Evolutionary conservation across 2,888 invertebrate genomes (phyloP).

Genomic region (Tineola bisselliella): DNA sequence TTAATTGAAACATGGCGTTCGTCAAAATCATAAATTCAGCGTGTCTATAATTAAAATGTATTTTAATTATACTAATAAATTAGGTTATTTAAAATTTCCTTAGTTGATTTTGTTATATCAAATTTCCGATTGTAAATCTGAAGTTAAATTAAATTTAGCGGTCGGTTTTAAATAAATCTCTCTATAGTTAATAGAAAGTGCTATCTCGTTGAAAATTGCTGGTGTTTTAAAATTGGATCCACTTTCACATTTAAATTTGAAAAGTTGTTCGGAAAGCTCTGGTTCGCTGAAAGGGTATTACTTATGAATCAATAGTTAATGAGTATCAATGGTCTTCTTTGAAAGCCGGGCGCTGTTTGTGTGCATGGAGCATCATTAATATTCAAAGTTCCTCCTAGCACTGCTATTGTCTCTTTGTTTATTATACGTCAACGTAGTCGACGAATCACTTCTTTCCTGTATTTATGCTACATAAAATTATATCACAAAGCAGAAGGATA

Average conservation of each 20-base stretch:
- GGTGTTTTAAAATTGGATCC: conserved; percentile 36
- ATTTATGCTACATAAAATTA: neutral
- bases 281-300: conserved; percentile 57
- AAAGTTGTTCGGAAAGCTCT: conserved; percentile 45
- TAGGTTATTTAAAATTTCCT: neutral
- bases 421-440: conserved; percentile 30
- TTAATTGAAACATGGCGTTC: too few species aligned
- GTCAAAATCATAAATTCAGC: too few species aligned
- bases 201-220: conserved; percentile 12
- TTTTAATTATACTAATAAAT: neutral
- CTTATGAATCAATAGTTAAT: conserved; percentile 68
- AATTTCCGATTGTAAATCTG: conserved; percentile 1
- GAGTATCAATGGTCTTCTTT: conserved; percentile 62
- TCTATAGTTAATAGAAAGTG: conserved; percentile 3
- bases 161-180: conserved; percentile 2
- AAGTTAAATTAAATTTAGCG: conserved; percentile 8
- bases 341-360: conserved; percentile 46
- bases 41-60: neutral
- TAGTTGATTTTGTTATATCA: neutral
- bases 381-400: conserved; percentile 51
- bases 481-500: neutral
- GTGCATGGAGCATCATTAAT: conserved; percentile 65
- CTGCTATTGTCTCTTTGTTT: conserved; percentile 61
- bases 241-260: conserved; percentile 56
- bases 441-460: conserved; percentile 1